Evolutionary conservation across 2,797 vertebrate genomes (phyloP), one percentile per base, ranked within the genome.

Genomic region (Scleropages formosus): DNA sequence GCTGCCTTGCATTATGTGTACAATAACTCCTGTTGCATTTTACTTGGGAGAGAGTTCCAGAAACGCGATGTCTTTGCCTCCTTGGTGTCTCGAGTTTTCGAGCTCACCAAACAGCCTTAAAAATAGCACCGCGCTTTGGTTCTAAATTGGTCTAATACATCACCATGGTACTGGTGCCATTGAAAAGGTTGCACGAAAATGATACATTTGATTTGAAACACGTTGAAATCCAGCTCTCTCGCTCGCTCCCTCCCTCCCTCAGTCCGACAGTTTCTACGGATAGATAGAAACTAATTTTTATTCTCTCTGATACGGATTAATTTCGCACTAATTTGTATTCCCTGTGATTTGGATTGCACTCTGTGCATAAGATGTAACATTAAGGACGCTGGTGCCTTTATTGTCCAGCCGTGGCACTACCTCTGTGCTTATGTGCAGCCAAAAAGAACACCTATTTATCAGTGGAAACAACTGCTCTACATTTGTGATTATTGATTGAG

Each of bases 401-500:
- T 51, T 64, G 27, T 59, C 26, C 0, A 22, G 39, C 47, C 63
- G 44, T 71, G 31, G 20, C 26, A 61, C 64, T 44, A 44, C 47
- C 15, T 60, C 73, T 26, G 49, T n/a, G 20, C 46, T 39, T 8
- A 49, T 8, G 16, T 60, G 16, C 8, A 24, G 44, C 20, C 59
- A 56, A 63, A 59, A 53, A 27, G 60, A 53, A 81, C 31, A 77
- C 58, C 46, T 56, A 60, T 62, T 83, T 80, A 78, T 78, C 78
- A 75, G 49, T 18, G 63, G 51, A 62, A 60, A 75, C 26, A 24
- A 75, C 59, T 70, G 62, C 62, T 78, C 68, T 77, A 79, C 80
- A 78, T 77, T 62, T 83, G 74, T 76, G 78, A 72, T 77, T 78
- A 82, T 77, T 79, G 77, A 81, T 82, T 63, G 70, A 62, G 46